These are phyloP conservation scores for Calcarius lapponicus DNA, from an alignment of 2,797 vertebrate species.

Conservation along the genomic window DNA sequence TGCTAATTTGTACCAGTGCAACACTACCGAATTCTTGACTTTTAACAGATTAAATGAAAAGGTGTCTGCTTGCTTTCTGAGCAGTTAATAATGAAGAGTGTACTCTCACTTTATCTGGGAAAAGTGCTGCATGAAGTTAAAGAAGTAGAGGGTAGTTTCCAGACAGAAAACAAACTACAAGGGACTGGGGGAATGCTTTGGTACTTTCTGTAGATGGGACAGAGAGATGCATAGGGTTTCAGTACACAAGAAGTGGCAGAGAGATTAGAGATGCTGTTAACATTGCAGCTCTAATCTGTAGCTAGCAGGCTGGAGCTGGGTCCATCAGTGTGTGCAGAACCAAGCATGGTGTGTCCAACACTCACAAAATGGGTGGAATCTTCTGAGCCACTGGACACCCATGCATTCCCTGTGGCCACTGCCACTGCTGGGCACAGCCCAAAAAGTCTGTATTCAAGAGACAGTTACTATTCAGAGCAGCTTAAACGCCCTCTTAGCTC, in stretches of 20 bases:
- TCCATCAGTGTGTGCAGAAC: neutral
- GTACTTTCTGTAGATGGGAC: neutral
- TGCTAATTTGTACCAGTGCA: neutral
- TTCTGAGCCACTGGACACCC: neutral
- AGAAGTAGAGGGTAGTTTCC: neutral
- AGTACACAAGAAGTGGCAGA: neutral
- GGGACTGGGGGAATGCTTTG: neutral
- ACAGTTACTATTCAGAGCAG: neutral
- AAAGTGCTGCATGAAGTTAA: neutral
- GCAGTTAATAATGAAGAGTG: neutral
- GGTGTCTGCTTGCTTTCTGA: neutral
- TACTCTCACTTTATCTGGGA: neutral
- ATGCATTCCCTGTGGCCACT: neutral
- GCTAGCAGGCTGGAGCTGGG: neutral
- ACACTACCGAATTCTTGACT: neutral
- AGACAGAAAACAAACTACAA: neutral
- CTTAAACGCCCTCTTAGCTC: neutral
- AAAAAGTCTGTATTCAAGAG: neutral
- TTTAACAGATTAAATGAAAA: neutral
- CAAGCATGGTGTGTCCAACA: neutral
- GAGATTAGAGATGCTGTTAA: neutral
- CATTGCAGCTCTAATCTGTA: neutral
- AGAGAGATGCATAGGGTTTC: neutral
- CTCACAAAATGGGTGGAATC: neutral
- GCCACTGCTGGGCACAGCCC: neutral